Base-by-base conservation (phyloP, 2,888 invertebrate species). In the Heteromurus nitidus region DNA sequence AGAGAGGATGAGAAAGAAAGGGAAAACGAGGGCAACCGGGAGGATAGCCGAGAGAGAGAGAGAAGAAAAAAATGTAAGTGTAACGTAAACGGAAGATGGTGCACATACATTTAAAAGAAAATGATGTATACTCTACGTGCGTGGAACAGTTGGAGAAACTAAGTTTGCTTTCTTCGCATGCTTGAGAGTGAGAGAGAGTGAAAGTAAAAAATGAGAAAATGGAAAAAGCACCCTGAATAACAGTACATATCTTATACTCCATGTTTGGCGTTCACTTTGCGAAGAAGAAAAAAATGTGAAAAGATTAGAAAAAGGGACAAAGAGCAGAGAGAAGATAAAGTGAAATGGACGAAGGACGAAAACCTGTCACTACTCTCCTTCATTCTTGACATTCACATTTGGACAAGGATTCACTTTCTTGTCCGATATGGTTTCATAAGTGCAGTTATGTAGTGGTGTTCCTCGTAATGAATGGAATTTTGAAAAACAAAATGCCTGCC, bases 11-110 rank as follows among this genome's bases (percentile, higher is more conserved):
- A 65, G 24, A 69, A 60, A 24, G 44, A 22, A 72, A 26, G 42
- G 50, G 68, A 68, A 80, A 80, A 80, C 80, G 80, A 80, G 80
- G 80, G 68, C 80, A 80, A 80, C 80, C 80, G 80, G 80, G 80
- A 50, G 60, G 74, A 16, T 62, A 68, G 80, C 80, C 80, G 80
- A 80, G 53, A 73, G 65, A 64, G 47, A 55, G 69, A 44, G 50
- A 64, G 53, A 31, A 42, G 44, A 60, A 55, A 26, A 65, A 68
- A 74, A 74, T n/a, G n/a, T n/a, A n/a, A n/a, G n/a, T n/a, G n/a
- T n/a, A n/a, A n/a, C n/a, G n/a, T n/a, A n/a, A n/a, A n/a, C n/a
- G n/a, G n/a, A n/a, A n/a, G n/a, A n/a, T n/a, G n/a, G n/a, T n/a
- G n/a, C n/a, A n/a, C n/a, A n/a, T n/a, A n/a, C n/a, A n/a, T n/a